Conservation (phyloP, 2,113 vertebrate species). For the Porphyrio hochstetteri region DNA sequence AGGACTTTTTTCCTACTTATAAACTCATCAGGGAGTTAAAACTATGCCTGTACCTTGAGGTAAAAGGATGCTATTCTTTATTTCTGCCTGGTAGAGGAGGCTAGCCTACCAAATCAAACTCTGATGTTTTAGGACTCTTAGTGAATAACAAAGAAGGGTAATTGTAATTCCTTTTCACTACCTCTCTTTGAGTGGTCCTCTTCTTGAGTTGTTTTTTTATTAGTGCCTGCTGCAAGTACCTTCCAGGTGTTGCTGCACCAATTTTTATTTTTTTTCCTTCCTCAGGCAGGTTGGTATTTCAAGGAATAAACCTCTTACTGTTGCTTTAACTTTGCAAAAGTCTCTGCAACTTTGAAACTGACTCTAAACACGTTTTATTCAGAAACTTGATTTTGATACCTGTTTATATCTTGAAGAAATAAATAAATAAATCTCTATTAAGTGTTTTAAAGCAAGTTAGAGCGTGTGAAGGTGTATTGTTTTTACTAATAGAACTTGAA, state of each 20-base stretch:
- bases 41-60: background rate
- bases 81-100: background rate
- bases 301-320: background rate
- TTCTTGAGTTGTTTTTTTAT: background rate
- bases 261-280: background rate
- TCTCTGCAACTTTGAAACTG: background rate
- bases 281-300: background rate
- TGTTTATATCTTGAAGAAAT: background rate
- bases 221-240: background rate
- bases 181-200: background rate
- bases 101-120: background rate
- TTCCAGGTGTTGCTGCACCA: background rate
- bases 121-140: background rate
- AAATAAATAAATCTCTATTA: background rate
- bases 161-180: background rate
- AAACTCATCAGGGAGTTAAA: background rate
- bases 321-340: background rate
- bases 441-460: background rate
- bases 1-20: background rate
- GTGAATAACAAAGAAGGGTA: background rate
- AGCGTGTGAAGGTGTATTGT: background rate
- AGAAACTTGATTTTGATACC: background rate
- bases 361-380: background rate
- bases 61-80: background rate
- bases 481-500: background rate